Conservation (phyloP, 1,140 invertebrate species). For the Dufourea novaeangliae region DNA sequence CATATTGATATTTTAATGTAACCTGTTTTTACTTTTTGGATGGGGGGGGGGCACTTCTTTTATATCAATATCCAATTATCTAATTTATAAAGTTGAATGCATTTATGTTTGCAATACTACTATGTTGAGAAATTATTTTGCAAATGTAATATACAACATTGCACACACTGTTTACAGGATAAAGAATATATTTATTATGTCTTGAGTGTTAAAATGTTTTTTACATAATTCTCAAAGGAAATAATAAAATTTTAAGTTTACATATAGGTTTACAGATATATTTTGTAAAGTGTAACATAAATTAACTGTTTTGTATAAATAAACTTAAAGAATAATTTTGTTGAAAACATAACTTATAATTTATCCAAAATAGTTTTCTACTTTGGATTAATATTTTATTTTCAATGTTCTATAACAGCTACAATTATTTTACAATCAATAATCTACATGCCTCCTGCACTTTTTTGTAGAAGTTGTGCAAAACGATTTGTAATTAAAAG, state of each 20-base stretch:
- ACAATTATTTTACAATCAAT: constrained; percentile 5
- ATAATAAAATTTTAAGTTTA: not conserved
- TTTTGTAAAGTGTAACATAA: constrained; percentile 38
- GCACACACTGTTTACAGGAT: not conserved
- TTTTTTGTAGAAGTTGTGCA: constrained; percentile 89
- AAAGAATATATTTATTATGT: constrained; percentile 5
- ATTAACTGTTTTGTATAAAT: constrained; percentile 8
- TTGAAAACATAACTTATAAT: constrained; percentile 7
- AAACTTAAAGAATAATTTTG: constrained; percentile 18
- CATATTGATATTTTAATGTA: constrained; percentile 8
- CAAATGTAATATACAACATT: not conserved
- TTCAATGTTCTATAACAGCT: not conserved
- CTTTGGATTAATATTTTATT: not conserved
- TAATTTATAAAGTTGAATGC: not conserved
- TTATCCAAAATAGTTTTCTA: constrained; percentile 9
- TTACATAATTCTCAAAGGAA: not conserved
- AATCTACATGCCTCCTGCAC: constrained; percentile 71
- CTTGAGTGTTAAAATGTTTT: not conserved
- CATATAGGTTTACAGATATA: constrained; percentile 10
- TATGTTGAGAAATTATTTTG: not conserved
- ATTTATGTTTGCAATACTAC: constrained; percentile 7
- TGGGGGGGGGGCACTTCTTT: not conserved
- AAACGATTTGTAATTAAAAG: constrained; percentile 93
- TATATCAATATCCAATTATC: constrained; percentile 10
- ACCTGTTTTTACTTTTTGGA: not conserved